phyloP scores from a whole-genome alignment of 2,797 vertebrate species.

The Dendrocincla tyrannina region DNA sequence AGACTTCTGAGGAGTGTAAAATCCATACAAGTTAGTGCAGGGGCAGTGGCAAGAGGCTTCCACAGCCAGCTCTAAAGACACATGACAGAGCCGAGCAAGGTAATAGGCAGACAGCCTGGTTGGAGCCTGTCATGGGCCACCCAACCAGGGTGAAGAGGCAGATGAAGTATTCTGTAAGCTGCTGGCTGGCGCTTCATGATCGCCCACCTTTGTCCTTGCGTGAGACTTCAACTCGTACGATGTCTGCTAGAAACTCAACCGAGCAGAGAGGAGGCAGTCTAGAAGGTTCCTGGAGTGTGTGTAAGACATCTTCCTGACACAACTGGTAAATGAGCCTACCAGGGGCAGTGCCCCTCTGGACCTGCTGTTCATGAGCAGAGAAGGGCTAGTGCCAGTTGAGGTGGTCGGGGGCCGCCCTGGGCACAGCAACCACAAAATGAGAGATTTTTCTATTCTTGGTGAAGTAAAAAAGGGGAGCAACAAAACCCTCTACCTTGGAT shows the following conservation, averaged over 20 bases:
- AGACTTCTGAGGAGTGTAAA: background rate
- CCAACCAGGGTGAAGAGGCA: background rate
- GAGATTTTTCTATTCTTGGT: background rate
- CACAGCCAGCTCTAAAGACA: background rate
- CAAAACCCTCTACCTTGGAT: background rate
- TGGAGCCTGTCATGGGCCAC: background rate
- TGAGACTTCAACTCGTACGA: background rate
- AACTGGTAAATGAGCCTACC: background rate
- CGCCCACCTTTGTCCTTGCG: background rate
- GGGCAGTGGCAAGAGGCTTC: background rate
- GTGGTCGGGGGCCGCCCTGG: background rate
- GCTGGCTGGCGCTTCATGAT: background rate
- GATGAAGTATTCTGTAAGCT: background rate
- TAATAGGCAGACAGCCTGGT: background rate
- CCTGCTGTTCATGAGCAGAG: background rate
- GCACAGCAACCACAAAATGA: background rate
- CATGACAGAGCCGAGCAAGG: background rate
- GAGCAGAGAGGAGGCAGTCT: background rate
- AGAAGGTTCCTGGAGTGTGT: background rate
- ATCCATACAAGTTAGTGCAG: background rate
- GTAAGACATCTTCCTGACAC: background rate
- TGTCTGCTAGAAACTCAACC: background rate
- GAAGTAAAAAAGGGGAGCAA: background rate
- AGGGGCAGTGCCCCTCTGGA: no score
- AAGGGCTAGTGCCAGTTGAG: background rate